Base-by-base conservation (phyloP, 2,113 vertebrate genomes). In the Pelobates fuscus region DNA sequence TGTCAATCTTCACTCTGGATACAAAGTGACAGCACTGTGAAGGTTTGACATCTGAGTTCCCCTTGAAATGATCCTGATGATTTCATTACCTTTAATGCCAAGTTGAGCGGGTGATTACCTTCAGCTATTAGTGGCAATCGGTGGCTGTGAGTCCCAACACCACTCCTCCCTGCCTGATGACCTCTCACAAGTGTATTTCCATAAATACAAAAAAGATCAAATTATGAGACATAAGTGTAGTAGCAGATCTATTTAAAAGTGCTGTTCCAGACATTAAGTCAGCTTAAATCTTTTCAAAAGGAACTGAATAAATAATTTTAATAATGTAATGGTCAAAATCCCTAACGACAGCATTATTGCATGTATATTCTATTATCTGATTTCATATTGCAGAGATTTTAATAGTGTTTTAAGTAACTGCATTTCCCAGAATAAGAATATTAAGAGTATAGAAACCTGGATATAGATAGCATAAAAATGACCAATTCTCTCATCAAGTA, bases 21-120 rank as follows among this genome's bases (percentile, higher is more conserved):
- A 67, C 57, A 20, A 75, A 75, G 52, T 75, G 72, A 67, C 72
- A 75, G 72, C 54, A 29, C 54, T 83, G 83, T 84, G 82, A 79
- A 87, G 70, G 83, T 88, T 85, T 84, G 83, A 86, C 81, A 81
- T 86, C 81, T 82, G 80, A 86, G 79, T 79, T 85, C 85, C 82
- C 79, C 80, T 86, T 68, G 73, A 85, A 88, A 89, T 86, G 83
- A 87, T 80, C 71, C 79, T 77, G 61, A 84, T 79, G 77, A 84
- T 87, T 86, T 88, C 84, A 82, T 86, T 88, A 84, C 77, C 71
- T 59, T n/a, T 78, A 79, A 78, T 79, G 80, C 79, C 70, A 62
- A 81, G 85, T 83, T 44, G 30, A 67, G 26, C 82, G 86, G 81
- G 57, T 79, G 83, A 84, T 89, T 90, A 84, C 83, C 85, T 85